Conservation (phyloP, 2,888 invertebrate genomes). For the Archaeoteleia sp. region DNA sequence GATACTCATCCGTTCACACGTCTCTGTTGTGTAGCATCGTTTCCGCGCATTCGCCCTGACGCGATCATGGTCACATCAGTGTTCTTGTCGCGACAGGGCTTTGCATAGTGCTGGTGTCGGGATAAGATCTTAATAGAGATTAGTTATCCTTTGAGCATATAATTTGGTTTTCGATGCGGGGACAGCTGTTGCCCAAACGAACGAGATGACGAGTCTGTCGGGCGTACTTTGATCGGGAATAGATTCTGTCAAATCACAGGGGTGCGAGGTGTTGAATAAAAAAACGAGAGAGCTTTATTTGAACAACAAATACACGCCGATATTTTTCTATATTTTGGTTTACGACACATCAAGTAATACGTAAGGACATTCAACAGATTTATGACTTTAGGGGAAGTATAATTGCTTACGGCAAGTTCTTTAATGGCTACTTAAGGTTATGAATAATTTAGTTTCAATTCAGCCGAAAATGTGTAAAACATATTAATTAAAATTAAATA, state of each 20-base stretch:
- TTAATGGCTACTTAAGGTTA: no score
- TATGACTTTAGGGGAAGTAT: no score
- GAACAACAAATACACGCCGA: background rate
- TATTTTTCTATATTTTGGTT: no score
- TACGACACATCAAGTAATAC: no score
- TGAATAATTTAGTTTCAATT: no score
- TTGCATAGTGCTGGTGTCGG: slow-evolving; percentile 29
- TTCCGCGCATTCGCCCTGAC: slow-evolving; percentile 5
- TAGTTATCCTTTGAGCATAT: slow-evolving; percentile 72
- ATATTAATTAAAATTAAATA: no score
- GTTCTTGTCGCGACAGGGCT: slow-evolving; percentile 31
- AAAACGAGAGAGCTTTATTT: slow-evolving; percentile 39
- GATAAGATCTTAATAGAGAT: slow-evolving; percentile 75
- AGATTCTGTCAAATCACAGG: slow-evolving; percentile 61
- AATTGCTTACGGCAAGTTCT: no score
- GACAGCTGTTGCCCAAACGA: slow-evolving; percentile 72
- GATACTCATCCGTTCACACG: slow-evolving; percentile 61
- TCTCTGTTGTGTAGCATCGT: slow-evolving; percentile 51
- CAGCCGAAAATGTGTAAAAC: no score
- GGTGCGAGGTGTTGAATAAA: slow-evolving; percentile 50
- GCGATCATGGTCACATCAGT: slow-evolving; percentile 34
- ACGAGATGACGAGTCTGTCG: slow-evolving; percentile 55
- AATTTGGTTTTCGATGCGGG: slow-evolving; percentile 72
- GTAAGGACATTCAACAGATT: no score
- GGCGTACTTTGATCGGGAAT: slow-evolving; percentile 69